These are phyloP conservation scores for Cisticola juncidis DNA, from an alignment of 2,113 vertebrate genomes.

Conservation along the genomic window DNA sequence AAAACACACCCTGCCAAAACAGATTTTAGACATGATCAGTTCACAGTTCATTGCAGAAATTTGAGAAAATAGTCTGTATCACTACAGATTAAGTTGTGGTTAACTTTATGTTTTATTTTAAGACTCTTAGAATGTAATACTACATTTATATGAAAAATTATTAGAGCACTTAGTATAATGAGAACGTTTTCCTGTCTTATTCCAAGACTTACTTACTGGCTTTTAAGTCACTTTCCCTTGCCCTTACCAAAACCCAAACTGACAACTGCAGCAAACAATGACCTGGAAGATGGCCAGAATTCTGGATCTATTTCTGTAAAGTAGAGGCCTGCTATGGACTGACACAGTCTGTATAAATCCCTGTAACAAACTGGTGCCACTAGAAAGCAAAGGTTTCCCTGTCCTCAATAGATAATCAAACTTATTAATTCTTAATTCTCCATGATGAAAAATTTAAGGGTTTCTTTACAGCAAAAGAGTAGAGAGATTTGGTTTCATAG, in stretches of 20 bases:
- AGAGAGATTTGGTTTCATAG: not conserved
- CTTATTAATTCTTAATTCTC: not conserved
- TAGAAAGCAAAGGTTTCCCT: not conserved
- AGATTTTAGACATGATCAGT: not conserved
- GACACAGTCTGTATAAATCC: not conserved
- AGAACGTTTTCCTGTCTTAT: not conserved
- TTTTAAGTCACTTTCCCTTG: not conserved
- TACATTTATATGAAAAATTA: not conserved
- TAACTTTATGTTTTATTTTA: not conserved
- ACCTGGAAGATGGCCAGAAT: not conserved
- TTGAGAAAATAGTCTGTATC: not conserved
- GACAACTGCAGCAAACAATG: conserved; percentile 29
- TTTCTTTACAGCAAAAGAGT: not conserved
- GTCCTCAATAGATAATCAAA: not conserved
- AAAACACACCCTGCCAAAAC: not conserved
- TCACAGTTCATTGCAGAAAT: not conserved
- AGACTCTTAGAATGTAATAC: not conserved
- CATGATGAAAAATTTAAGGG: not conserved
- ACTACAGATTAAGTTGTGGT: not conserved
- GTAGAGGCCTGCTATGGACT: not conserved
- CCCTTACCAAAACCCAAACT: not conserved
- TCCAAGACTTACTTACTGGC: not conserved
- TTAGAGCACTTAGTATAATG: not conserved
- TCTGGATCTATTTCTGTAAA: conserved; percentile 9
- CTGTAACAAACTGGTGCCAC: not conserved